Evolutionary conservation across 2,888 invertebrate genomes (phyloP).

Genomic region (Caenorhabditis sp.): DNA sequence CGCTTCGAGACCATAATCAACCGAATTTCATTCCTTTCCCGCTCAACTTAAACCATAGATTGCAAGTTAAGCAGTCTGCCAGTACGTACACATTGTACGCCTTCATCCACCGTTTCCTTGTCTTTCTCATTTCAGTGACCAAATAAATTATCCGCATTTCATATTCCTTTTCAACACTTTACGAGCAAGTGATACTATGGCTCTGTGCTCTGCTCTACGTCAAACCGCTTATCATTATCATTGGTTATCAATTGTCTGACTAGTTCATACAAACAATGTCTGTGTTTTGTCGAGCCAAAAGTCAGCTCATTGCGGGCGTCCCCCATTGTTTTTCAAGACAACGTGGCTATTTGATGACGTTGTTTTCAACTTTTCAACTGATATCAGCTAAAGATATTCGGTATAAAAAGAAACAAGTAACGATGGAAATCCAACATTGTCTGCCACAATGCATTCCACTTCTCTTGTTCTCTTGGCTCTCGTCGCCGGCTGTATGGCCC

Average conservation of each 20-base stretch:
- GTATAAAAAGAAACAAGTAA: not conserved
- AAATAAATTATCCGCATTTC: conserved; percentile 23
- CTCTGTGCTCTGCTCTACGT: not conserved
- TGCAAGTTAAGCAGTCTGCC: conserved; percentile 63
- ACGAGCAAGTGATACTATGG: too few species aligned
- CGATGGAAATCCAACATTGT: not conserved
- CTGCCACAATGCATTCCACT: conserved; percentile 1
- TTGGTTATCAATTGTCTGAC: not conserved
- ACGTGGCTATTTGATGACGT: not conserved
- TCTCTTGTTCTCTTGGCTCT: conserved; percentile 18
- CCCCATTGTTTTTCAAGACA: not conserved
- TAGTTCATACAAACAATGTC: not conserved
- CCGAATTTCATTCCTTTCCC: conserved; percentile 20
- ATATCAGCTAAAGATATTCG: not conserved
- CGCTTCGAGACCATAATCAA: conserved; percentile 31
- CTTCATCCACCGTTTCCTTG: not conserved
- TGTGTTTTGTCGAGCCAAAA: conserved; percentile 6
- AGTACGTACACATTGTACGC: conserved; percentile 66
- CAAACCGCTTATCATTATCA: conserved; percentile 4
- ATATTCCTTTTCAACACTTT: not conserved
- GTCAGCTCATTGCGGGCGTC: not conserved
- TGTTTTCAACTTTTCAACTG: conserved; percentile 8
- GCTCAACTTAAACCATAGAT: conserved; percentile 45
- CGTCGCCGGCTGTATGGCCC: conserved; percentile 14
- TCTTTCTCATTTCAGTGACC: conserved; percentile 31